Evolutionary conservation across 2,797 vertebrate species (phyloP).

Genomic region (Pelobates cultripes): DNA sequence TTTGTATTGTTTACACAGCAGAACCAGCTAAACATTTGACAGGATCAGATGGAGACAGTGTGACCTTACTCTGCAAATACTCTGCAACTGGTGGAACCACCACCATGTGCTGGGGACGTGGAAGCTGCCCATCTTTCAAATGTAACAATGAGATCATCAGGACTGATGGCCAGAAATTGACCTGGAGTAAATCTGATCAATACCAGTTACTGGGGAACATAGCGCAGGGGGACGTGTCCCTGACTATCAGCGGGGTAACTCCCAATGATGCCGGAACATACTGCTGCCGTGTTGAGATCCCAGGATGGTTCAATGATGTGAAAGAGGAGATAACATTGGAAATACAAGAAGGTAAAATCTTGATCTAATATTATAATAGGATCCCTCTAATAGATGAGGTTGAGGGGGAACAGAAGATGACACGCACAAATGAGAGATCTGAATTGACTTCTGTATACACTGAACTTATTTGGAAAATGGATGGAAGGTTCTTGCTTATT

Average conservation of each 20-base stretch:
- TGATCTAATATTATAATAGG: too few relatives aligned
- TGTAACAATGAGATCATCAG: too few relatives aligned
- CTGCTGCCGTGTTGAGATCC: neutral
- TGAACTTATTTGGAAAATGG: too few relatives aligned
- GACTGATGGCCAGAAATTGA: slow-evolving; percentile 10
- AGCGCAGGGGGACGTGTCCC: neutral
- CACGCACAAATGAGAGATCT: too few relatives aligned
- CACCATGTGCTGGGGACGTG: slow-evolving; percentile 35
- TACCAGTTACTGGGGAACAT: neutral
- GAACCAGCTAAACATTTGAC: neutral
- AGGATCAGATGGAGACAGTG: neutral
- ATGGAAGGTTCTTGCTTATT: too few relatives aligned
- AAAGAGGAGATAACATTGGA: slow-evolving; percentile 8
- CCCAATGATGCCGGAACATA: slow-evolving; percentile 31
- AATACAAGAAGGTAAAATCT: slow-evolving; percentile 26
- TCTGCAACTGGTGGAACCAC: neutral
- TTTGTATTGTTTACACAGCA: too few relatives aligned
- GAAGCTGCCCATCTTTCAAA: slow-evolving; percentile 1
- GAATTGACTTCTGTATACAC: too few relatives aligned
- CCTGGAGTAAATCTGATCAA: neutral
- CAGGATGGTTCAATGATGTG: neutral
- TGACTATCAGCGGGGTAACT: neutral
- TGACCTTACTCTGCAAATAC: slow-evolving; percentile 22
- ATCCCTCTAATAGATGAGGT: too few relatives aligned
- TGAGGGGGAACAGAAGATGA: too few relatives aligned